phyloP scores from a whole-genome alignment of 2,797 vertebrate species.

The Sarcophilus harrisii region DNA sequence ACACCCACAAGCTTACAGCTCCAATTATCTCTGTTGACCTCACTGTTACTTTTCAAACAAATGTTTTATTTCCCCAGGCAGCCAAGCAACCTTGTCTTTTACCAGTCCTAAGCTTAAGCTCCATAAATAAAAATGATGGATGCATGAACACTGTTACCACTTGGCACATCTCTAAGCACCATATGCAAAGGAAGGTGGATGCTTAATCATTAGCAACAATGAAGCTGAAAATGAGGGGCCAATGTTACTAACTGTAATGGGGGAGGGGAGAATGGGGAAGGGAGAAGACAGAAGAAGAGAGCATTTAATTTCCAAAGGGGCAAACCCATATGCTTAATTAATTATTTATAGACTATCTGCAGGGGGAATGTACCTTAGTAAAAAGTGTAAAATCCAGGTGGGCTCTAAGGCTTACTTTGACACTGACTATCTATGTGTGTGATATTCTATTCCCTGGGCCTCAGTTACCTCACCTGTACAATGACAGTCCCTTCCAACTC shows the following conservation, averaged over 20 bases:
- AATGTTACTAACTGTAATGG: background rate
- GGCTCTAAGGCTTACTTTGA: background rate
- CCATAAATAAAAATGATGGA: background rate
- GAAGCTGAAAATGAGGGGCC: background rate
- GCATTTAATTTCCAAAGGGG: background rate
- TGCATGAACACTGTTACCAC: background rate
- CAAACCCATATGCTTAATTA: background rate
- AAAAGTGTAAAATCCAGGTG: background rate
- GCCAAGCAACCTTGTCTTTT: background rate
- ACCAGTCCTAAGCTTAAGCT: background rate
- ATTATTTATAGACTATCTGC: background rate
- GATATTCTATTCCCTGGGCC: background rate
- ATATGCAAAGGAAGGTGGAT: background rate
- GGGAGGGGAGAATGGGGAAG: background rate
- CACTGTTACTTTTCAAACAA: background rate
- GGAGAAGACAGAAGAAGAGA: background rate
- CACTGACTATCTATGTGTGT: background rate
- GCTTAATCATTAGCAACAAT: background rate
- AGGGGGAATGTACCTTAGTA: background rate
- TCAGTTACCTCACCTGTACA: background rate
- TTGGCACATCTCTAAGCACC: background rate
- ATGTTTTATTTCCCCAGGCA: slow-evolving; percentile 1
- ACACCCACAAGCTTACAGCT: background rate
- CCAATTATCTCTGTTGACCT: slow-evolving; percentile 3
- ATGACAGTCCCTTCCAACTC: background rate